Percentiles rank a stretch among this genome's conserved stretches.
phyloP scores from a whole-genome alignment of 2,888 invertebrate species.

The Aproaerema taeniolella region DNA sequence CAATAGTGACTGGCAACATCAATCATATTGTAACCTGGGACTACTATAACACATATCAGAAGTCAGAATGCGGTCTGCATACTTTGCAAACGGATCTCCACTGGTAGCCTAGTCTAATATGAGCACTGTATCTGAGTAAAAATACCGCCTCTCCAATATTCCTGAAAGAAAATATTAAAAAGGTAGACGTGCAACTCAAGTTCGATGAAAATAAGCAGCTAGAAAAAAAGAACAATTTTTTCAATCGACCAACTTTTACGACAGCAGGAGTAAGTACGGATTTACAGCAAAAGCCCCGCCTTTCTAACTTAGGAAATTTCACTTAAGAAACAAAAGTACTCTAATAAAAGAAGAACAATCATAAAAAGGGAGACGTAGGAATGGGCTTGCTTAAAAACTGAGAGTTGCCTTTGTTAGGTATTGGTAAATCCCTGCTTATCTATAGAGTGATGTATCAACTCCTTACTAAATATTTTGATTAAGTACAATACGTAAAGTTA shows the following conservation, averaged over 20 bases:
- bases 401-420: conserved; percentile 24
- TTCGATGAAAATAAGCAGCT: conserved; percentile 28
- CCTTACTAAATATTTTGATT: too few species aligned
- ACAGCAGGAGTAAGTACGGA: conserved; percentile 66
- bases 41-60: too few species aligned
- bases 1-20: too few species aligned
- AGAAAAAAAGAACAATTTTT: conserved; percentile 52
- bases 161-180: too few species aligned
- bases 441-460: conserved; percentile 15
- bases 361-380: conserved; percentile 66
- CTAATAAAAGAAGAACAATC: conserved; percentile 76
- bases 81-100: too few species aligned
- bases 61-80: too few species aligned
- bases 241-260: conserved; percentile 69
- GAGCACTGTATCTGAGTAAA: too few species aligned
- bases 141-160: too few species aligned
- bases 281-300: conserved; percentile 63
- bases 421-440: conserved; percentile 17
- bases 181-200: conserved; percentile 12
- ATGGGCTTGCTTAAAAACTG: conserved; percentile 52
- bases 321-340: conserved; percentile 75
- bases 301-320: conserved; percentile 70
- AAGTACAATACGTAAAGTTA: too few species aligned
- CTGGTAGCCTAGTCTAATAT: too few species aligned
- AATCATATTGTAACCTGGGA: too few species aligned